These are phyloP conservation scores for Calliopum simillimum DNA, from an alignment of 2,888 invertebrate species.

Conservation along the genomic window DNA sequence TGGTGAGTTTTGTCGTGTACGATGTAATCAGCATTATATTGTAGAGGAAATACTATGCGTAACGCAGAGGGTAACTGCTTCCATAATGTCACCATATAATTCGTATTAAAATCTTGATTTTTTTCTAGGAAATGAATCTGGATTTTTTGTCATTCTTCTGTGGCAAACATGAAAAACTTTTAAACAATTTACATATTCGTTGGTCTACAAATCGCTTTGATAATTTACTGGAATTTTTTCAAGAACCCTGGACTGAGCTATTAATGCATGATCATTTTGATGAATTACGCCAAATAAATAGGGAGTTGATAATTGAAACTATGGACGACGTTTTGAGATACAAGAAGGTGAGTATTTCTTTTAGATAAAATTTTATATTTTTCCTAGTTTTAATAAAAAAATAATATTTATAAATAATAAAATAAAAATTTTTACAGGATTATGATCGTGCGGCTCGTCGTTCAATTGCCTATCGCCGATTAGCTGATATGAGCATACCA, in stretches of 20 bases:
- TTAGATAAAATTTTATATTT: neutral
- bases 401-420: no score
- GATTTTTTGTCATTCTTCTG: slow-evolving; percentile 54
- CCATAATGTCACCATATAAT: neutral
- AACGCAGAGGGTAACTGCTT: slow-evolving; percentile 48
- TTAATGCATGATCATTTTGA: slow-evolving; percentile 58
- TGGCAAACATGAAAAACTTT: slow-evolving; percentile 55
- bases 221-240: slow-evolving; percentile 53
- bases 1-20: slow-evolving; percentile 56
- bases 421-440: slow-evolving; percentile 29
- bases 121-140: neutral
- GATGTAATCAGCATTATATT: slow-evolving; percentile 48
- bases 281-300: slow-evolving; percentile 47
- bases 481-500: slow-evolving; percentile 38
- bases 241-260: slow-evolving; percentile 54
- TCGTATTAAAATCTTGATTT: neutral
- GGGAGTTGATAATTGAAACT: slow-evolving; percentile 13
- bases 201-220: slow-evolving; percentile 50
- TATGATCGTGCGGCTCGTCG: slow-evolving; percentile 37
- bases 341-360: slow-evolving; percentile 35
- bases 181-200: slow-evolving; percentile 54
- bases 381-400: neutral
- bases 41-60: slow-evolving; percentile 57
- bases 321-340: slow-evolving; percentile 31
- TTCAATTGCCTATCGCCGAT: slow-evolving; percentile 22